These are phyloP conservation scores for Tauraco erythrolophus DNA, from an alignment of 2,113 vertebrate genomes.

Conservation along the genomic window DNA sequence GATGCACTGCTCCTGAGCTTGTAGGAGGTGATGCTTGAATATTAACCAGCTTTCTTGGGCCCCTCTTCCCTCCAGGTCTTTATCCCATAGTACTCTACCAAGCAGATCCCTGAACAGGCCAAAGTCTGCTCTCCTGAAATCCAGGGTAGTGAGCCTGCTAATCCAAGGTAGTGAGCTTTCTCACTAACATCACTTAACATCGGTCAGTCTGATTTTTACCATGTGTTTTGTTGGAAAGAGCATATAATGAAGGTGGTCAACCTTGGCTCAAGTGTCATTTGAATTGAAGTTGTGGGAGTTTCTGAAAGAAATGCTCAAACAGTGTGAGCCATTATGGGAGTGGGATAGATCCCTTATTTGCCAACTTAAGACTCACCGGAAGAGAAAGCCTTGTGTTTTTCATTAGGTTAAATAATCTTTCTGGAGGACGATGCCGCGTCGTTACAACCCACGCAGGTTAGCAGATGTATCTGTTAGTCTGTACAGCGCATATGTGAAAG, in stretches of 20 bases:
- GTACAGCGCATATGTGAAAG: background rate
- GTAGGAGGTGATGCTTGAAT: no score
- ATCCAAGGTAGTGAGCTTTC: no score
- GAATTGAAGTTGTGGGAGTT: background rate
- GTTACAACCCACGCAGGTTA: background rate
- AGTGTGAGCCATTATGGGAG: background rate
- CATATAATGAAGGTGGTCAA: background rate
- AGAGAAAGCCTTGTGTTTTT: background rate
- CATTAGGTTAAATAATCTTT: background rate
- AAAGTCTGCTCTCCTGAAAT: no score
- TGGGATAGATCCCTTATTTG: background rate
- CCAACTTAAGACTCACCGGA: background rate
- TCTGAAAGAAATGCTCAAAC: background rate
- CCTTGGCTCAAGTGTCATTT: background rate
- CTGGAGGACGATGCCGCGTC: background rate
- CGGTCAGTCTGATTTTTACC: background rate
- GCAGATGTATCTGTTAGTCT: background rate
- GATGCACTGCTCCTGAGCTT: no score
- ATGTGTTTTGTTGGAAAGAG: background rate
- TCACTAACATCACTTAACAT: background rate
- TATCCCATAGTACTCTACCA: no score
- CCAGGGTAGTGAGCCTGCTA: no score
- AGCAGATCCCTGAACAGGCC: no score
- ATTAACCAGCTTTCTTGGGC: no score
- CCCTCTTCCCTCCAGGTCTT: no score